Conservation (phyloP, 2,797 vertebrate genomes). For the Sebastes elongatus region DNA sequence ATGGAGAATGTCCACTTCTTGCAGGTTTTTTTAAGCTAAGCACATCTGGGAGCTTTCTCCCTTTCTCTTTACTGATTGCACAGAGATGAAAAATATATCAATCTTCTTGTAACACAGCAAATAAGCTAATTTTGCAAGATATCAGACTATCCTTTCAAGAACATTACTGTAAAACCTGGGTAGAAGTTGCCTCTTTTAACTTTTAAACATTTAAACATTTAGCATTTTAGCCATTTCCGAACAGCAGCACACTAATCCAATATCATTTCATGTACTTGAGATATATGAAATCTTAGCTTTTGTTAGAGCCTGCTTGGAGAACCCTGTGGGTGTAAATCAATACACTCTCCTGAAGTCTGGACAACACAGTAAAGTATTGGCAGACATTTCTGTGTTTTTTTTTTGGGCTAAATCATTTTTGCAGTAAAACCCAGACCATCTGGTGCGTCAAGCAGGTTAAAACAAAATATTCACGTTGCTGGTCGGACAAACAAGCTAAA, state of each 20-base stretch:
- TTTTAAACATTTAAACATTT: background rate
- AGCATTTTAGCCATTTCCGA: background rate
- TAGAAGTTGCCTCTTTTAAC: constrained; percentile 2
- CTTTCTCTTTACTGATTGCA: background rate
- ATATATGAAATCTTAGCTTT: background rate
- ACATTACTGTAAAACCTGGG: background rate
- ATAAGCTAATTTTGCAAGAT: background rate
- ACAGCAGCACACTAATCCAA: background rate
- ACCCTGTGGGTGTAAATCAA: background rate
- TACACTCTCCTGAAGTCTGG: background rate
- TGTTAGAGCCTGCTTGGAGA: background rate
- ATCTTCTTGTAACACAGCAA: background rate
- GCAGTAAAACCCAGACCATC: background rate
- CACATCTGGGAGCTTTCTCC: no score
- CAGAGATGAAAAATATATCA: background rate
- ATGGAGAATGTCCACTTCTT: background rate
- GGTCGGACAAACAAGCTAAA: background rate
- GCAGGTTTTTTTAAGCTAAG: background rate
- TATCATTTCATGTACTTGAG: background rate
- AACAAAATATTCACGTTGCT: background rate
- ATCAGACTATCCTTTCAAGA: background rate
- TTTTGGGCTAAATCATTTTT: background rate
- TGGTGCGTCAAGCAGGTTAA: background rate
- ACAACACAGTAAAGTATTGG: background rate
- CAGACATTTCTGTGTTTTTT: background rate